Conservation (phyloP, 2,113 vertebrate genomes). For the Dendropsophus ebraccatus region DNA sequence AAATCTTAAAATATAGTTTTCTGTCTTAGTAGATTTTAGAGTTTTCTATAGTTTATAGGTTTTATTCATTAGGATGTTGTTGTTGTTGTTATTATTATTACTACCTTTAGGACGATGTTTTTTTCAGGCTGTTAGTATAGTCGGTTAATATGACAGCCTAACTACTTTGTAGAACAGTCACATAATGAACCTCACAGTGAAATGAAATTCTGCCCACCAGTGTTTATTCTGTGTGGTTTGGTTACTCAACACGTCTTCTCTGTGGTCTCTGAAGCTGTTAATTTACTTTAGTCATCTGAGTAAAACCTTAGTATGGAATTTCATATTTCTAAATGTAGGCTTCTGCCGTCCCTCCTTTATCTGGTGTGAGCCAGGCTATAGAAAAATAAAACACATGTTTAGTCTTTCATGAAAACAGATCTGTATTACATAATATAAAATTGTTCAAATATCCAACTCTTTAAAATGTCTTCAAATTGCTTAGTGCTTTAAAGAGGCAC, state of each 20-base stretch:
- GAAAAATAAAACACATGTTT: not conserved
- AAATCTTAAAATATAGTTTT: not conserved
- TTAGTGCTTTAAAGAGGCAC: too few relatives aligned
- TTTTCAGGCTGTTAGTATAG: conserved; percentile 16
- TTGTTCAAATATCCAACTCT: too few relatives aligned
- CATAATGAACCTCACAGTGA: conserved; percentile 30
- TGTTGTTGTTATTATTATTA: too few relatives aligned
- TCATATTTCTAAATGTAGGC: conserved; percentile 29
- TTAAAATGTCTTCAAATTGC: too few relatives aligned
- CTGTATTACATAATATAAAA: not conserved
- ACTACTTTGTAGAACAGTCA: not conserved
- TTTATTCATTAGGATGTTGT: not conserved
- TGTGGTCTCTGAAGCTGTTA: conserved; percentile 34
- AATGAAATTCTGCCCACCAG: conserved; percentile 28
- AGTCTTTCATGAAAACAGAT: not conserved
- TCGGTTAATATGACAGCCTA: not conserved
- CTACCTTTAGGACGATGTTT: not conserved
- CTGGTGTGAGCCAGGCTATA: not conserved
- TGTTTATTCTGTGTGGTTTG: conserved; percentile 30
- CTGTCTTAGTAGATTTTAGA: not conserved
- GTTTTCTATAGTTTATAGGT: not conserved
- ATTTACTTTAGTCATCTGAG: conserved; percentile 11
- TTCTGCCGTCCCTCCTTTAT: not conserved
- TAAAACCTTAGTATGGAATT: conserved; percentile 8
- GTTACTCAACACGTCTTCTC: conserved; percentile 9